These are phyloP conservation scores for Fringilla coelebs DNA, from an alignment of 2,797 vertebrate genomes.

Conservation along the genomic window DNA sequence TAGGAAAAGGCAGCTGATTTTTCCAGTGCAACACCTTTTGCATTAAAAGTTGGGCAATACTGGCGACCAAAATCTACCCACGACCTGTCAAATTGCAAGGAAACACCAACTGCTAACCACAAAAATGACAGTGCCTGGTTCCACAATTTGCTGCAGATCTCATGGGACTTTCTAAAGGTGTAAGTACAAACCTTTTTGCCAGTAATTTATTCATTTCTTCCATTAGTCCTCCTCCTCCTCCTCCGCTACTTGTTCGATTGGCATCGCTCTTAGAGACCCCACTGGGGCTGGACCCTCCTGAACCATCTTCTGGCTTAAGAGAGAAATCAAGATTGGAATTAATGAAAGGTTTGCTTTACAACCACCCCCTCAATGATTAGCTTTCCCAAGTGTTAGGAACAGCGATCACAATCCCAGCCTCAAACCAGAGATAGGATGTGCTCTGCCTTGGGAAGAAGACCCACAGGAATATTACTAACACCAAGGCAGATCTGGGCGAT, in stretches of 20 bases:
- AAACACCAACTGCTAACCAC: background rate
- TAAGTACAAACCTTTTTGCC: constrained; percentile 88
- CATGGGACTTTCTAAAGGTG: background rate
- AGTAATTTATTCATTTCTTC: constrained; percentile 99
- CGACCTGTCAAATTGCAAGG: background rate
- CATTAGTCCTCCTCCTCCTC: constrained; percentile 92
- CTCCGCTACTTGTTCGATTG: constrained; percentile 91
- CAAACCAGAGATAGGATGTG: background rate
- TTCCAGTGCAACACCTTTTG: background rate
- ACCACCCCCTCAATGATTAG: background rate
- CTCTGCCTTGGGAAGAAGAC: background rate
- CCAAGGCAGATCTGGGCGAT: background rate
- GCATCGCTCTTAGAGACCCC: constrained; percentile 90
- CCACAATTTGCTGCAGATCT: background rate
- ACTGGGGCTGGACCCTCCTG: constrained; percentile 84
- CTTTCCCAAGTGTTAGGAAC: background rate
- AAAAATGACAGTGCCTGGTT: background rate
- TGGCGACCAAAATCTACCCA: background rate
- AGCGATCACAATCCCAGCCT: background rate
- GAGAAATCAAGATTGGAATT: background rate
- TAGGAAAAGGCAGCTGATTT: background rate
- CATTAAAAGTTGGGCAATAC: background rate
- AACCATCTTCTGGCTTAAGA: constrained; percentile 90
- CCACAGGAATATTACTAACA: background rate
- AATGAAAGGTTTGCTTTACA: background rate